Evolutionary conservation across 1,140 invertebrate species (phyloP).

Genomic region (Berghia stephanieae): DNA sequence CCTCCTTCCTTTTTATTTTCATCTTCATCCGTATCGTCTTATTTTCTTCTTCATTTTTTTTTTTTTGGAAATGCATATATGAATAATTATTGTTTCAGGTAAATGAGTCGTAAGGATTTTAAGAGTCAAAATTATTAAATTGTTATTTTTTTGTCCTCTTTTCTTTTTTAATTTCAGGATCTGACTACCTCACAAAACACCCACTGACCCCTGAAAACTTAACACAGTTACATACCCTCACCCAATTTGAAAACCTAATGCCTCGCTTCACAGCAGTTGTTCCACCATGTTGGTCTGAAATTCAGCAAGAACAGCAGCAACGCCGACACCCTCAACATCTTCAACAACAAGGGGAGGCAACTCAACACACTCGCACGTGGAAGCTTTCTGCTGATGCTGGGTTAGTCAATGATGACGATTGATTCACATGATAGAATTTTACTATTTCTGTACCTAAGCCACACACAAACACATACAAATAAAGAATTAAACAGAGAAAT

Average conservation of each 20-base stretch:
- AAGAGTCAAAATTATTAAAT: not conserved
- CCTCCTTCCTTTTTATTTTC: no score
- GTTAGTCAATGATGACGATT: conserved; percentile 1
- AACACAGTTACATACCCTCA: conserved; percentile 73
- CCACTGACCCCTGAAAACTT: conserved; percentile 70
- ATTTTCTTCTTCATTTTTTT: no score
- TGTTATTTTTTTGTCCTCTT: conserved; percentile 13
- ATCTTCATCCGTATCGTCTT: no score
- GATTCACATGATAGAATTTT: no score
- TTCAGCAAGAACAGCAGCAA: conserved; percentile 88
- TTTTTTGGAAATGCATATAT: no score
- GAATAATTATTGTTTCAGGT: not conserved
- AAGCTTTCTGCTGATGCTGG: conserved; percentile 79
- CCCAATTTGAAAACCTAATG: conserved; percentile 73
- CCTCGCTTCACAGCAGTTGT: conserved; percentile 83
- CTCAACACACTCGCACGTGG: conserved; percentile 83
- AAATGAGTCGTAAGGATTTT: not conserved
- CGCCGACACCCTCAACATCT: conserved; percentile 82
- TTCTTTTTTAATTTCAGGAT: conserved; percentile 32
- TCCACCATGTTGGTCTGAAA: conserved; percentile 89
- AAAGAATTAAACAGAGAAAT: no score
- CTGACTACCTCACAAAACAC: conserved; percentile 71
- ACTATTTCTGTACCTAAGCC: no score
- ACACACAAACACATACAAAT: no score
- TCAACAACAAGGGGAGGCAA: conserved; percentile 77